phyloP scores from a whole-genome alignment of 2,888 invertebrate genomes.

The Sphaeridia pumilis region DNA sequence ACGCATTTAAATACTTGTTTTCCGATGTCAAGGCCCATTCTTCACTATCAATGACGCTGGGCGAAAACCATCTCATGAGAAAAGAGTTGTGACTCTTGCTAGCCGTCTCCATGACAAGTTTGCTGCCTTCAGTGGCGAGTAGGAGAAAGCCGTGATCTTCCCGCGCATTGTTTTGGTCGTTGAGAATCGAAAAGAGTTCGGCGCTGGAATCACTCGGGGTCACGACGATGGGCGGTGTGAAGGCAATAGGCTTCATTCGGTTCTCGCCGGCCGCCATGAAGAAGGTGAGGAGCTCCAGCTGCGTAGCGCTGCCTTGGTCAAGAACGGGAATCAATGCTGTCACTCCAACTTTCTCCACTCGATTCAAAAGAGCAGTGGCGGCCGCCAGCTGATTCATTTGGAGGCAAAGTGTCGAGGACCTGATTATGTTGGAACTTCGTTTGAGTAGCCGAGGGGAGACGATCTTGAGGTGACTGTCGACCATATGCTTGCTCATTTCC shows the following conservation, averaged over 20 bases:
- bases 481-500: neutral
- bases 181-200: neutral
- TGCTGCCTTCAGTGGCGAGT: slow-evolving; percentile 23
- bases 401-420: slow-evolving; percentile 11
- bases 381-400: slow-evolving; percentile 28
- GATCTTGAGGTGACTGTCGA: slow-evolving; percentile 8
- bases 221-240: slow-evolving; percentile 20
- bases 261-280: slow-evolving; percentile 17
- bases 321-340: slow-evolving; percentile 24
- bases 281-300: slow-evolving; percentile 16
- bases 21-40: slow-evolving; percentile 5
- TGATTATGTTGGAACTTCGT: neutral
- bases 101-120: slow-evolving; percentile 22
- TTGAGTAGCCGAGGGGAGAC: slow-evolving; percentile 16
- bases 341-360: slow-evolving; percentile 28
- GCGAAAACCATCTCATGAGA: slow-evolving; percentile 11
- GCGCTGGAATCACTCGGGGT: neutral
- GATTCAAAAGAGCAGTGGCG: slow-evolving; percentile 21
- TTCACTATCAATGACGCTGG: slow-evolving; percentile 2
- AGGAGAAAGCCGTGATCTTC: slow-evolving; percentile 20
- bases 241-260: slow-evolving; percentile 15
- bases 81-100: slow-evolving; percentile 7
- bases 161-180: slow-evolving; percentile 1
- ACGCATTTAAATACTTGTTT: slow-evolving; percentile 1
- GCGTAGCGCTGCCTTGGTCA: slow-evolving; percentile 17